Evolutionary conservation across 2,797 vertebrate genomes (phyloP).

Genomic region (Syncerus caffer): DNA sequence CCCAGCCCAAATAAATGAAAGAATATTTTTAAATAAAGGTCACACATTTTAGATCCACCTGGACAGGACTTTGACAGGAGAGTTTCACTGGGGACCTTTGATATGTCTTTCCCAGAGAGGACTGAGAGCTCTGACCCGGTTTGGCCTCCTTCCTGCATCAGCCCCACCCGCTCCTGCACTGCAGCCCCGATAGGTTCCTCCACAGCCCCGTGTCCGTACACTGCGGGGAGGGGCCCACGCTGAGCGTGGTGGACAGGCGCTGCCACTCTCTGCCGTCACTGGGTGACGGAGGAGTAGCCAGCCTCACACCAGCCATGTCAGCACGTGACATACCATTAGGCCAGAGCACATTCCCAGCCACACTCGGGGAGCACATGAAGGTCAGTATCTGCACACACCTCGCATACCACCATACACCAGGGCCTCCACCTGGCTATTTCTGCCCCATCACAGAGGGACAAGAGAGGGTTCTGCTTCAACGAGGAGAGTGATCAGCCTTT

Average conservation of each 20-base stretch:
- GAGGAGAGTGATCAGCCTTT: background rate
- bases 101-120: background rate
- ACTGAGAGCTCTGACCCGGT: background rate
- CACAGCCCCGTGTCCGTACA: too few species aligned
- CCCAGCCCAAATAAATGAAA: background rate
- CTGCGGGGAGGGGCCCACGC: background rate
- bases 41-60: background rate
- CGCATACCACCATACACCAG: fast-evolving
- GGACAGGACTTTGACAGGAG: background rate
- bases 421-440: background rate
- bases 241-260: background rate
- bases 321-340: fast-evolving
- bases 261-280: too few species aligned
- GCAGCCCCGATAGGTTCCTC: background rate
- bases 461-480: background rate
- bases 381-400: background rate
- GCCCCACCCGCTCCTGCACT: background rate
- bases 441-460: background rate
- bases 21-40: fast-evolving
- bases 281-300: background rate
- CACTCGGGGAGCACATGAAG: fast-evolving
- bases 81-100: background rate
- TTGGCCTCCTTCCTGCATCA: background rate
- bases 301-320: background rate
- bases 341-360: background rate